These are phyloP conservation scores for Cenopis cana DNA, from an alignment of 2,888 invertebrate species.

Conservation along the genomic window DNA sequence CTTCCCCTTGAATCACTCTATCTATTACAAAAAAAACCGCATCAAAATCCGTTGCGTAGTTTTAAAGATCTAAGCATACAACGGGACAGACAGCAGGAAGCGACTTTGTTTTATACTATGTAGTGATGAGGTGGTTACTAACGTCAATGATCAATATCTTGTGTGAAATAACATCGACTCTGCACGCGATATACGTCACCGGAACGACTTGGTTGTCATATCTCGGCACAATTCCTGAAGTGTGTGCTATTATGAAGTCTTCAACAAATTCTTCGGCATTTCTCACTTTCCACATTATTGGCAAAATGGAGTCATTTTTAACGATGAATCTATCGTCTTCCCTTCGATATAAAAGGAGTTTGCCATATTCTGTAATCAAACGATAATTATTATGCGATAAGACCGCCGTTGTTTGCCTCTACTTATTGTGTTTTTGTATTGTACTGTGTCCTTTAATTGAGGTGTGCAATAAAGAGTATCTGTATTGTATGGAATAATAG, in stretches of 20 bases:
- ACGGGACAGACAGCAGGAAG: too few species aligned
- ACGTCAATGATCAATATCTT: constrained; percentile 77
- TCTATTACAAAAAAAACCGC: too few species aligned
- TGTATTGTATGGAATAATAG: too few species aligned
- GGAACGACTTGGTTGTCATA: constrained; percentile 77
- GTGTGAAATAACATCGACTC: constrained; percentile 69
- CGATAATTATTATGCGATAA: background rate
- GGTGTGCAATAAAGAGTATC: too few species aligned
- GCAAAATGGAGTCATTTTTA: constrained; percentile 83
- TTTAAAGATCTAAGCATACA: too few species aligned
- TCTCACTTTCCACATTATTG: constrained; percentile 83
- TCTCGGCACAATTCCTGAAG: constrained; percentile 72
- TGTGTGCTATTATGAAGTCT: constrained; percentile 77
- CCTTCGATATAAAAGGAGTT: constrained; percentile 79
- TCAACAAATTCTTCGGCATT: constrained; percentile 70
- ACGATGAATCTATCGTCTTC: constrained; percentile 80
- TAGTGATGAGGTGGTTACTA: constrained; percentile 48
- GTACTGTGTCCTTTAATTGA: too few species aligned
- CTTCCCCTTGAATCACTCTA: too few species aligned
- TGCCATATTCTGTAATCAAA: constrained; percentile 79
- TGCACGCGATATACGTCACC: constrained; percentile 79
- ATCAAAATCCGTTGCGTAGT: too few species aligned
- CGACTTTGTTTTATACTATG: too few species aligned
- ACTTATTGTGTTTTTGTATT: too few species aligned
- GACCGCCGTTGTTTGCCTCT: too few species aligned